phyloP scores from a whole-genome alignment of 2,888 invertebrate genomes.

The Panopea generosa region DNA sequence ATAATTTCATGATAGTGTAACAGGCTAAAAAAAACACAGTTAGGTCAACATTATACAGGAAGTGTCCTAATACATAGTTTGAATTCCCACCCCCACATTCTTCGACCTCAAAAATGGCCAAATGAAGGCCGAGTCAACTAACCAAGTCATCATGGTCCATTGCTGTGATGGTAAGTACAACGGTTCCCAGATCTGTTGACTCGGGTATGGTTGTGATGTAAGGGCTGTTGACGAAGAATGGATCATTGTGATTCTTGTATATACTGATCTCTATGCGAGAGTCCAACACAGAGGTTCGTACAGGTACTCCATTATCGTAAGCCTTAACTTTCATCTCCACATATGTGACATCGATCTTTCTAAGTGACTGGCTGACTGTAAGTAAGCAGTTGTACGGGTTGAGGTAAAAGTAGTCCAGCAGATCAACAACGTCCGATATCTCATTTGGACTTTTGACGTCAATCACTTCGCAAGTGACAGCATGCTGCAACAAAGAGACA shows the following conservation, averaged over 20 bases:
- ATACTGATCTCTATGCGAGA: slow-evolving; percentile 70
- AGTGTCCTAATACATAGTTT: too few species aligned
- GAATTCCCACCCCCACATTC: too few species aligned
- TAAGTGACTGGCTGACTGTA: slow-evolving; percentile 69
- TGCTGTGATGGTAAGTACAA: slow-evolving; percentile 63
- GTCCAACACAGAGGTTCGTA: slow-evolving; percentile 20
- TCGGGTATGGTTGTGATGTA: slow-evolving; percentile 66
- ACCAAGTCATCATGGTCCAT: slow-evolving; percentile 66
- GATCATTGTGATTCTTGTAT: slow-evolving; percentile 69
- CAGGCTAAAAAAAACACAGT: too few species aligned
- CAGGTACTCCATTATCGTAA: slow-evolving; percentile 72
- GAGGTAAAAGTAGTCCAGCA: slow-evolving; percentile 73
- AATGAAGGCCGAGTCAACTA: too few species aligned
- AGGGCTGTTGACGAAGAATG: slow-evolving; percentile 69
- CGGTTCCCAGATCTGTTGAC: slow-evolving; percentile 47
- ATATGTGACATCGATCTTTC: slow-evolving; percentile 52
- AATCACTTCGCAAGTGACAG: slow-evolving; percentile 26
- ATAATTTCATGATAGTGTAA: too few species aligned
- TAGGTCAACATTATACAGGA: too few species aligned
- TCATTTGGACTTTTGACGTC: slow-evolving; percentile 31
- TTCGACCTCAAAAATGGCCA: too few species aligned
- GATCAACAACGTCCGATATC: slow-evolving; percentile 32
- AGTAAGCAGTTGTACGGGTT: slow-evolving; percentile 73
- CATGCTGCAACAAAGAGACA: slow-evolving; percentile 44
- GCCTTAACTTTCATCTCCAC: slow-evolving; percentile 67